phyloP scores from a whole-genome alignment of 2,113 vertebrate genomes.

The Lethenteron reissneri region DNA sequence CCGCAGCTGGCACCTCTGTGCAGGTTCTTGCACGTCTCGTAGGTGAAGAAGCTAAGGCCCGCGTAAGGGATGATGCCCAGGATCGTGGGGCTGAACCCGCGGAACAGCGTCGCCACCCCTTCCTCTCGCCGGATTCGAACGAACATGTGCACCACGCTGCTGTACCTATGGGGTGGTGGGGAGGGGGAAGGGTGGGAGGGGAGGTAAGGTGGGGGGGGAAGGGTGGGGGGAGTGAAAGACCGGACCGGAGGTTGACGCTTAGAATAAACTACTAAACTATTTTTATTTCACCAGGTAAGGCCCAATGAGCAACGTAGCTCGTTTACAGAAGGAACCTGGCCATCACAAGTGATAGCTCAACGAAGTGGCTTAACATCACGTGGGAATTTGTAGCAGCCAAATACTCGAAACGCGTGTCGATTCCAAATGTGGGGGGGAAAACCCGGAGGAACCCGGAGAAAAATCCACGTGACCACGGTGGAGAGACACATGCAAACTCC shows the following conservation, averaged over 20 bases:
- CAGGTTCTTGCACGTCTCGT: slow-evolving; percentile 65
- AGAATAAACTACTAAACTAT: no score
- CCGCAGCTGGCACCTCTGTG: slow-evolving; percentile 40
- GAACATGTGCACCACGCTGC: slow-evolving; percentile 81
- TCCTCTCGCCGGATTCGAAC: slow-evolving; percentile 74
- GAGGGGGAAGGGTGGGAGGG: neutral
- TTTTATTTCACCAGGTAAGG: no score
- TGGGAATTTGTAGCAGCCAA: no score
- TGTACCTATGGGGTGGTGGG: slow-evolving; percentile 38
- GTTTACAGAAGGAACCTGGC: no score
- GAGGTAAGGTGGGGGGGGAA: neutral
- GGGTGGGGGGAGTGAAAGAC: neutral
- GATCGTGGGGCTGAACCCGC: slow-evolving; percentile 68
- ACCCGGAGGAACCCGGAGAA: no score
- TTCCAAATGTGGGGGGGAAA: no score
- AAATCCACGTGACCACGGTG: no score
- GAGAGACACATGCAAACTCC: no score
- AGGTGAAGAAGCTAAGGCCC: slow-evolving; percentile 89
- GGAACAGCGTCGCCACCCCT: slow-evolving; percentile 57
- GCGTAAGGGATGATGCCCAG: slow-evolving; percentile 76
- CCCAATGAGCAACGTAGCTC: no score
- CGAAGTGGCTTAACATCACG: no score
- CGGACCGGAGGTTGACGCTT: neutral
- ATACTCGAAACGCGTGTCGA: no score
- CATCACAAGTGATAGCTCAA: no score